Evolutionary conservation across 2,888 invertebrate species (phyloP), one percentile per base, ranked within the genome.

Genomic region (Deilephila elpenor): DNA sequence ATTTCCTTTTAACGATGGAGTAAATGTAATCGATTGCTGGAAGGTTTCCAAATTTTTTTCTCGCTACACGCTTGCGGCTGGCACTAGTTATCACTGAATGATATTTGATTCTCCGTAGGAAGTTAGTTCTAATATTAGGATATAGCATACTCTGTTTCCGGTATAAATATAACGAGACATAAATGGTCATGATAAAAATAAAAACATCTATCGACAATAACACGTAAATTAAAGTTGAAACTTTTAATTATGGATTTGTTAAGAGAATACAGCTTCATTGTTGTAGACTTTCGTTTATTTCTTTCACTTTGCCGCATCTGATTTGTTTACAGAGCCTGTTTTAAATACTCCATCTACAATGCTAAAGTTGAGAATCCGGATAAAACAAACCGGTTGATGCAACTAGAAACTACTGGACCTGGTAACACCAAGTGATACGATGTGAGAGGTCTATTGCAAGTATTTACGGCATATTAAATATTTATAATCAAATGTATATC

Each of bases 1-100:
- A 84, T 88, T 90, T 91, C 88, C 90, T 90, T 88, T 89, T 88
- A 87, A 86, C 88, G 84, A 83, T 87, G 84, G 84, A 89, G 90
- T 90, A 87, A 91, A 90, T 89, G 89, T 90, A 93, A 93, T 93
- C 91, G 92, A 93, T 93, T 89, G 87, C 90, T 94, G 94, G 94
- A 91, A 76, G 77, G 74, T 77, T 77, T 91, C 94, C 94, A 94
- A 89, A 59, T 79, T 87, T 90, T 89, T 88, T 88, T 85, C 85
- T 85, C 83, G 85, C 87, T 86, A 86, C 87, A 84, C 88, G 89
- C 88, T 84, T 83, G 84, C 86, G 86, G 86, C 89, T 91, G 92
- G 90, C 90, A 89, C 89, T 86, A 83, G 88, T 88, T 89, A 91
- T 90, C 89, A 90, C 85, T 84, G 87, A 86, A 87, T 85, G 91